These are phyloP conservation scores for Melinaea marsaeus DNA, from an alignment of 2,888 invertebrate genomes.

Conservation along the genomic window DNA sequence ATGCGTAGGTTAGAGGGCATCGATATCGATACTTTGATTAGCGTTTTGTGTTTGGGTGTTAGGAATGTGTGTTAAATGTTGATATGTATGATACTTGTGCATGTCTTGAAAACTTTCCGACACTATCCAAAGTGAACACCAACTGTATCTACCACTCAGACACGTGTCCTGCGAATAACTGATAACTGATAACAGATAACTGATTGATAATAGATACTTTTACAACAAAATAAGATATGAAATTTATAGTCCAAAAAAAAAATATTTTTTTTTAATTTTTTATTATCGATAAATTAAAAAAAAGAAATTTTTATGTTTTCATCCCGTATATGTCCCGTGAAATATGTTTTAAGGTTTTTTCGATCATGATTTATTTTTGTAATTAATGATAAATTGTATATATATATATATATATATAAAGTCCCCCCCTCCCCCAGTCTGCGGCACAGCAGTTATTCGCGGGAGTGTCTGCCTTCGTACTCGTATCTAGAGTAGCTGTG, in stretches of 20 bases:
- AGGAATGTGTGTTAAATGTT: constrained; percentile 68
- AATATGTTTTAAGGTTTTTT: too few relatives aligned
- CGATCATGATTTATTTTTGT: not conserved
- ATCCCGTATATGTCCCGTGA: too few relatives aligned
- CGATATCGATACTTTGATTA: constrained; percentile 27
- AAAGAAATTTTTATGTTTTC: too few relatives aligned
- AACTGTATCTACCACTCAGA: constrained; percentile 30
- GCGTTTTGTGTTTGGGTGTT: constrained; percentile 63
- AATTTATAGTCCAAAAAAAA: too few relatives aligned
- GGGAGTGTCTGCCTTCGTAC: constrained; percentile 41
- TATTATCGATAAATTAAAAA: too few relatives aligned
- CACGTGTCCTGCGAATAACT: constrained; percentile 69
- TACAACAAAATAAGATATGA: not conserved
- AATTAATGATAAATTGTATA: not conserved
- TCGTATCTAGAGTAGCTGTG: constrained; percentile 18
- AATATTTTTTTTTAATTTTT: too few relatives aligned
- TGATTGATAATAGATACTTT: constrained; percentile 38
- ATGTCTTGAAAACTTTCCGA: constrained; percentile 40
- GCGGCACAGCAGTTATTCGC: constrained; percentile 68
- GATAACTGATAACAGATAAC: constrained; percentile 52
- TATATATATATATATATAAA: not conserved
- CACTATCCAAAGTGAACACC: constrained; percentile 24
- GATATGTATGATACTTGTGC: constrained; percentile 60
- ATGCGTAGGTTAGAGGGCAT: constrained; percentile 14
- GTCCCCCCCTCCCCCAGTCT: constrained; percentile 49